These are phyloP conservation scores for Campoletis sonorensis DNA, from an alignment of 1,140 invertebrate genomes.

Conservation along the genomic window DNA sequence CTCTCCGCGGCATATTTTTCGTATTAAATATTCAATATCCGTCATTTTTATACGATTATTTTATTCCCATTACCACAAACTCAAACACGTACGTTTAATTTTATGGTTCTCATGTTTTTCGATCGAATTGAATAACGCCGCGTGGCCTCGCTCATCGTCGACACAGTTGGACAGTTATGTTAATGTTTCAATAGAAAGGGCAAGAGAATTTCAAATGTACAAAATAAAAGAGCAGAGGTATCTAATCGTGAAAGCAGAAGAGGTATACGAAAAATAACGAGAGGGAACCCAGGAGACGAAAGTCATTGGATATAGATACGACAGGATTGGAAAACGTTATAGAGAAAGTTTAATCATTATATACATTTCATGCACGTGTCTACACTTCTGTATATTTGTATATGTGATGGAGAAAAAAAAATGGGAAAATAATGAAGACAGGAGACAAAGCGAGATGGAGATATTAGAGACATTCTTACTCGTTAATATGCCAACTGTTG, in stretches of 20 bases:
- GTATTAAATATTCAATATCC: constrained; percentile 3
- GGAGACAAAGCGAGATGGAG: not conserved
- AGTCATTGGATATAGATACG: not conserved
- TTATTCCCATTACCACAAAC: not conserved
- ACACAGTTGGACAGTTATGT: constrained; percentile 4
- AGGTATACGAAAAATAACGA: constrained; percentile 14
- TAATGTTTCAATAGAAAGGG: constrained; percentile 26
- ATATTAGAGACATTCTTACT: constrained; percentile 5
- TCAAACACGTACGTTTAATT: not conserved
- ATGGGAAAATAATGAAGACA: not conserved
- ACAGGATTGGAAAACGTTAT: constrained; percentile 24
- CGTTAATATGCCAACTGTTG: constrained; percentile 22
- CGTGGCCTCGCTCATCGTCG: not conserved
- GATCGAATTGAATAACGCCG: constrained; percentile 3
- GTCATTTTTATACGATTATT: not conserved
- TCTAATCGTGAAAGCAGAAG: constrained; percentile 22
- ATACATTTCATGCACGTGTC: not conserved
- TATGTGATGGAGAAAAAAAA: not conserved
- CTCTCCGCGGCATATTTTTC: too few relatives aligned
- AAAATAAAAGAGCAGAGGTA: not conserved
- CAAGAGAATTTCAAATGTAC: not conserved
- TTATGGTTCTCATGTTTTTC: not conserved
- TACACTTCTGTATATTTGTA: not conserved
- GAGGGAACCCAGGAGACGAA: not conserved
- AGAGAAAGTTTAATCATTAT: constrained; percentile 38